Conservation (phyloP, 2,888 invertebrate genomes). For the Acrocyrtus sp. region DNA sequence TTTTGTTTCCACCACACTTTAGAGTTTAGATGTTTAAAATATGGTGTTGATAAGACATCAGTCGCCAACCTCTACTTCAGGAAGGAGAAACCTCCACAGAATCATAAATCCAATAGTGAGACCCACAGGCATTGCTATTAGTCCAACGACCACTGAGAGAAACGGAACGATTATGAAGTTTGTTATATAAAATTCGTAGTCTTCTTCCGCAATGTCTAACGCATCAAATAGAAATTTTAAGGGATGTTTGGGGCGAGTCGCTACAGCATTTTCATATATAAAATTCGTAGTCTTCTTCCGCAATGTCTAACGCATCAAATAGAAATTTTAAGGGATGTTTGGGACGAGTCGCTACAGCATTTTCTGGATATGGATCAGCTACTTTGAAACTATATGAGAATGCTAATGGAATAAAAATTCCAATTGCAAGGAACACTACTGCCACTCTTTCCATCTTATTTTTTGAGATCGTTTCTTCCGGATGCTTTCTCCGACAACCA, state of each 20-base stretch:
- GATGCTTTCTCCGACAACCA: no score
- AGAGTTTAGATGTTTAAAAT: no score
- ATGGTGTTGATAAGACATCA: not conserved
- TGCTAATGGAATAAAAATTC: no score
- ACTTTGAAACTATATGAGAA: no score
- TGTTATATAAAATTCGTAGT: constrained; percentile 36
- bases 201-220: constrained; percentile 23
- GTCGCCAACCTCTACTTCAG: constrained; percentile 34
- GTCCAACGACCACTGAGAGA: constrained; percentile 23
- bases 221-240: constrained; percentile 15
- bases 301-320: constrained; percentile 25
- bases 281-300: constrained; percentile 30
- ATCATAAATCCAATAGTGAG: constrained; percentile 38
- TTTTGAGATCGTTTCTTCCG: no score
- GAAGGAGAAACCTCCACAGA: constrained; percentile 34
- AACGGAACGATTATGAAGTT: constrained; percentile 44
- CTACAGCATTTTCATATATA: constrained; percentile 17
- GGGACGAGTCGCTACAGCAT: not conserved
- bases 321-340: constrained; percentile 15
- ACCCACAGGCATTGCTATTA: constrained; percentile 38
- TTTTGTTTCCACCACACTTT: constrained; percentile 2
- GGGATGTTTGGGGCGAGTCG: not conserved
- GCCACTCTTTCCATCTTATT: no score
- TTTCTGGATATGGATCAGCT: no score
- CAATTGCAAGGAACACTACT: no score